Conservation (phyloP, 2,888 invertebrate genomes). For the Pecten maximus region DNA sequence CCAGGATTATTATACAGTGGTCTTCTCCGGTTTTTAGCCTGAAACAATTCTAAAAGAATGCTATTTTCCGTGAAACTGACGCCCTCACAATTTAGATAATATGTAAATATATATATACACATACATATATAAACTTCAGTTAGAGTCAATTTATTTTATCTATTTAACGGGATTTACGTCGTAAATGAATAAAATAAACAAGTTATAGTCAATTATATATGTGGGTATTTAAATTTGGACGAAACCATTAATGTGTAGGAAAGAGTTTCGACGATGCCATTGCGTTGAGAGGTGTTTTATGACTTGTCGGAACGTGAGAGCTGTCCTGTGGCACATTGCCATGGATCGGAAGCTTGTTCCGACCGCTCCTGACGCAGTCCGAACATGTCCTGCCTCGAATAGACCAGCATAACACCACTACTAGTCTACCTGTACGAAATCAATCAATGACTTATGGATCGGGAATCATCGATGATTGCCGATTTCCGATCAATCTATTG, state of each 20-base stretch:
- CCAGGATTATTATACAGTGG: too few relatives aligned
- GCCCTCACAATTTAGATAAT: too few relatives aligned
- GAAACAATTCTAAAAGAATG: too few relatives aligned
- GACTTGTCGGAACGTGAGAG: constrained; percentile 18
- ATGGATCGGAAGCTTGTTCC: not conserved
- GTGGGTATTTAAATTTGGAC: constrained; percentile 3
- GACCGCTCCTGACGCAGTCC: not conserved
- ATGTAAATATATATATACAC: too few relatives aligned
- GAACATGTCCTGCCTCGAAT: not conserved
- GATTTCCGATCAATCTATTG: constrained; percentile 19
- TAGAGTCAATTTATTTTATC: too few relatives aligned
- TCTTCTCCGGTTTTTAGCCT: too few relatives aligned
- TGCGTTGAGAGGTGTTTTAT: not conserved
- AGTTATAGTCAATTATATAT: not conserved
- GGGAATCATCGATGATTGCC: constrained; percentile 5
- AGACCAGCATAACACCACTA: not conserved
- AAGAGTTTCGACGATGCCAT: not conserved
- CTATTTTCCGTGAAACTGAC: too few relatives aligned
- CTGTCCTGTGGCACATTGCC: not conserved
- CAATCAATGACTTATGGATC: not conserved
- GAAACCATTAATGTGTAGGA: not conserved
- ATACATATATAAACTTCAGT: too few relatives aligned
- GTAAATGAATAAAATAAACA: too few relatives aligned
- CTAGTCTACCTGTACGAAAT: not conserved
- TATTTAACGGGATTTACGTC: too few relatives aligned